Percentiles rank a stretch among this genome's conserved stretches.
phyloP scores from a whole-genome alignment of 1,140 invertebrate species.

The Rhyzopertha dominica region DNA sequence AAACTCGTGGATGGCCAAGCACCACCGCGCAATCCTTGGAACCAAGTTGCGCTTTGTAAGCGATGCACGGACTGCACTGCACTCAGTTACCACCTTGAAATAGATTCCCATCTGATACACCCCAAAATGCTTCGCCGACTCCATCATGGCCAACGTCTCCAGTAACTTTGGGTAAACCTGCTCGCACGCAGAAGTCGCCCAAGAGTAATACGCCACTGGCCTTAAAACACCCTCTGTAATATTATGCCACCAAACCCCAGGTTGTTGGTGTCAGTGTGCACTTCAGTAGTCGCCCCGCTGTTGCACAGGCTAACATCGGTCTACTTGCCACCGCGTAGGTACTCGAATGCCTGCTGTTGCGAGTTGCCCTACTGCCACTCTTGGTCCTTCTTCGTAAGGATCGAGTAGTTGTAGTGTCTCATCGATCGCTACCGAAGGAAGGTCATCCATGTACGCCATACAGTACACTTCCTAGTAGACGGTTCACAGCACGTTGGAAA shows the following conservation, averaged over 20 bases:
- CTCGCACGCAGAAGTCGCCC: constrained; percentile 27
- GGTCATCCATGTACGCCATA: too few species aligned
- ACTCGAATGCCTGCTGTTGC: too few species aligned
- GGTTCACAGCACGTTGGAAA: too few species aligned
- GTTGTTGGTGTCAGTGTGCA: too few species aligned
- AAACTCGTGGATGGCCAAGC: constrained; percentile 29
- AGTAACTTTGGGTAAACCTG: constrained; percentile 32
- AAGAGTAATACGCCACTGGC: constrained; percentile 35
- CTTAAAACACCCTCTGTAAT: constrained; percentile 24
- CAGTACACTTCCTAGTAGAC: too few species aligned
- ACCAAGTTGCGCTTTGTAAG: constrained; percentile 28
- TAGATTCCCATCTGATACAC: constrained; percentile 26
- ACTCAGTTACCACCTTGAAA: constrained; percentile 37
- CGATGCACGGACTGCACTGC: constrained; percentile 25
- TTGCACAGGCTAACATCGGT: too few species aligned
- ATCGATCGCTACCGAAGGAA: too few species aligned
- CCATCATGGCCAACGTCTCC: constrained; percentile 33
- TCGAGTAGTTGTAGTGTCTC: too few species aligned
- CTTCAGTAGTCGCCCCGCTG: too few species aligned
- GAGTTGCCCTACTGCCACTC: too few species aligned
- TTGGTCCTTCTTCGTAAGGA: too few species aligned
- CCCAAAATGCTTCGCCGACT: constrained; percentile 29
- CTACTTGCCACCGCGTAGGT: constrained; percentile 33
- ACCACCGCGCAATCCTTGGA: constrained; percentile 28
- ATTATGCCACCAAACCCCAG: constrained; percentile 36